Conservation (phyloP, 2,113 vertebrate genomes). For the Dasyurus viverrinus region DNA sequence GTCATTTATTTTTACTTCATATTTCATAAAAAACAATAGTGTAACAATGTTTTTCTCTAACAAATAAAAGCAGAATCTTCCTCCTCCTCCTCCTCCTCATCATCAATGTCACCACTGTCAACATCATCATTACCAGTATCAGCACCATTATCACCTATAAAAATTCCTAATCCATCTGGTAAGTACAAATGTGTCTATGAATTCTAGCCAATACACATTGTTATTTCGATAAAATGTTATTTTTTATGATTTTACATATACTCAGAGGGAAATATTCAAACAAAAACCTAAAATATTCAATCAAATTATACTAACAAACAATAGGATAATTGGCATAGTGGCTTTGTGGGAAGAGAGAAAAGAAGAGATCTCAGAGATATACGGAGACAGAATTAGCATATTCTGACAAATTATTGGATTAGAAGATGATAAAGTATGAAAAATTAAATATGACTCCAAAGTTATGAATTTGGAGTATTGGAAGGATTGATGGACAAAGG, state of each 20-base stretch:
- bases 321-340: too few species aligned
- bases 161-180: not conserved
- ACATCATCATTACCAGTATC: not conserved
- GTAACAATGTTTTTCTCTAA: slow-evolving; percentile 7
- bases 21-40: not conserved
- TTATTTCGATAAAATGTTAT: not conserved
- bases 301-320: too few species aligned
- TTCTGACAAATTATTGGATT: too few species aligned
- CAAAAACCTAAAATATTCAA: too few species aligned
- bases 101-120: not conserved
- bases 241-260: not conserved
- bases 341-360: too few species aligned
- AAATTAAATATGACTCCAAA: too few species aligned
- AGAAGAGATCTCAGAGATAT: too few species aligned
- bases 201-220: not conserved
- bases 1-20: not conserved
- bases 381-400: too few species aligned
- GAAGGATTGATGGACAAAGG: too few species aligned
- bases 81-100: not conserved
- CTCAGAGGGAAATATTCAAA: not conserved
- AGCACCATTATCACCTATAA: not conserved
- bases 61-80: slow-evolving; percentile 37
- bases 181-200: slow-evolving; percentile 13
- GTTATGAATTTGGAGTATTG: too few species aligned
- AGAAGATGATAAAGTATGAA: too few species aligned